These are phyloP conservation scores for Onychorhynchus coronatus DNA, from an alignment of 2,113 vertebrate genomes.

Conservation along the genomic window DNA sequence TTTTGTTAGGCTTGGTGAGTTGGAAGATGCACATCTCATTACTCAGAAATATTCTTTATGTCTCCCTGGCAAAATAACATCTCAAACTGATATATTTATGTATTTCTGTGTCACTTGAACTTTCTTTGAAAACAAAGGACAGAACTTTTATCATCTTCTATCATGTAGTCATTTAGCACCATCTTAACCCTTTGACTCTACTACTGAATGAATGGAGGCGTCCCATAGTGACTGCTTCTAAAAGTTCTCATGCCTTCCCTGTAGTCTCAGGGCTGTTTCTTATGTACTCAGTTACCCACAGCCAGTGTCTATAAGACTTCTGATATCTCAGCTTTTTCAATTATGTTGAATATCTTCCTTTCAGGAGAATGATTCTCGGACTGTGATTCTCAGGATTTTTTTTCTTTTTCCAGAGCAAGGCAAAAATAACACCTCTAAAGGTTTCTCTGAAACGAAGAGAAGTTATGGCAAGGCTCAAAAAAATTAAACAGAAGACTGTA, in stretches of 20 bases:
- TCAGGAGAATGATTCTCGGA: background rate
- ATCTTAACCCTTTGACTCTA: background rate
- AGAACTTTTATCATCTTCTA: background rate
- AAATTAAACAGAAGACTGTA: background rate
- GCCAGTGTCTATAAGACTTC: background rate
- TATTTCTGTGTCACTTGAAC: background rate
- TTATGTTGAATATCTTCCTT: background rate
- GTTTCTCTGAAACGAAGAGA: conserved; percentile 54
- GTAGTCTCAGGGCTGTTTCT: background rate
- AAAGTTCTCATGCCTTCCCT: background rate
- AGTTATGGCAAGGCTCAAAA: conserved; percentile 26
- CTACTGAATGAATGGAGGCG: background rate
- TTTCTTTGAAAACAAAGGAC: background rate
- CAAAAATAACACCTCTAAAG: background rate
- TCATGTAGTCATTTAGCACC: background rate
- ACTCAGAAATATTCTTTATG: background rate
- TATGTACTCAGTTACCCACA: background rate
- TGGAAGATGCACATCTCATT: background rate
- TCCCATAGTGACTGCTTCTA: accelerated
- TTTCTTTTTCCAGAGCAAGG: background rate
- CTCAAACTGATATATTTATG: background rate
- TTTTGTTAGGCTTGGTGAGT: background rate
- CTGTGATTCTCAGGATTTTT: background rate
- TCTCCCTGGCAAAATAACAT: background rate
- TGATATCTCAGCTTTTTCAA: background rate